Evolutionary conservation across 2,888 invertebrate genomes (phyloP).

Genomic region (Mantis religiosa): DNA sequence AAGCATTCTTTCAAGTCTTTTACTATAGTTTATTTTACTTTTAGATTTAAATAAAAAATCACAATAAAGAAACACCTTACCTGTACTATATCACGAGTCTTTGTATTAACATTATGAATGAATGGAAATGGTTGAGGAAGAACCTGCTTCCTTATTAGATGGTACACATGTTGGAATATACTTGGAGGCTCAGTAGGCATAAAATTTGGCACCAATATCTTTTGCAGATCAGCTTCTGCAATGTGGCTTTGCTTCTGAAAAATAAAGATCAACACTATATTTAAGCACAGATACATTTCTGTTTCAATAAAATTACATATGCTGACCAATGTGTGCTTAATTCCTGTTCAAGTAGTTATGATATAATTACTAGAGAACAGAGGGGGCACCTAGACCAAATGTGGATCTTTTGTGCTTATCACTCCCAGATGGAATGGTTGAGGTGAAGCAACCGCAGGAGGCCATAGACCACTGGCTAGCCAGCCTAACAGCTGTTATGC

Average conservation of each 20-base stretch:
- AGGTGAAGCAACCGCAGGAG: too few species aligned
- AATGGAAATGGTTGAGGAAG: constrained; percentile 61
- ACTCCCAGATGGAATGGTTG: too few species aligned
- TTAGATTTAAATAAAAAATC: neutral
- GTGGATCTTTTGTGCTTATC: too few species aligned
- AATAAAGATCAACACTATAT: neutral
- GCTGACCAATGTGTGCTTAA: too few species aligned
- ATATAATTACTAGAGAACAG: too few species aligned
- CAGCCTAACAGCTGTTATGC: too few species aligned
- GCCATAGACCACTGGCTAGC: too few species aligned
- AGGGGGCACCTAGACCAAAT: too few species aligned
- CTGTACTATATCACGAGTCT: constrained; percentile 69
- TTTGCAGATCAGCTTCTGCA: constrained; percentile 53
- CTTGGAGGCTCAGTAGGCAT: constrained; percentile 62
- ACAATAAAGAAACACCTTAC: constrained; percentile 46
- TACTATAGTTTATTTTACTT: neutral
- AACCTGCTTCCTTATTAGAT: constrained; percentile 54
- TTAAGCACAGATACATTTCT: too few species aligned
- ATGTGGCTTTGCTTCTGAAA: constrained; percentile 48
- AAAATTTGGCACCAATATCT: constrained; percentile 57
- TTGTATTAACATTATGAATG: constrained; percentile 67
- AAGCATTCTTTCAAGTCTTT: neutral
- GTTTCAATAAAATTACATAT: too few species aligned
- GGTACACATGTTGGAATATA: constrained; percentile 67
- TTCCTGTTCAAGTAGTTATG: too few species aligned